These are phyloP conservation scores for Sturnus vulgaris DNA, from an alignment of 2,113 vertebrate species.

Conservation along the genomic window DNA sequence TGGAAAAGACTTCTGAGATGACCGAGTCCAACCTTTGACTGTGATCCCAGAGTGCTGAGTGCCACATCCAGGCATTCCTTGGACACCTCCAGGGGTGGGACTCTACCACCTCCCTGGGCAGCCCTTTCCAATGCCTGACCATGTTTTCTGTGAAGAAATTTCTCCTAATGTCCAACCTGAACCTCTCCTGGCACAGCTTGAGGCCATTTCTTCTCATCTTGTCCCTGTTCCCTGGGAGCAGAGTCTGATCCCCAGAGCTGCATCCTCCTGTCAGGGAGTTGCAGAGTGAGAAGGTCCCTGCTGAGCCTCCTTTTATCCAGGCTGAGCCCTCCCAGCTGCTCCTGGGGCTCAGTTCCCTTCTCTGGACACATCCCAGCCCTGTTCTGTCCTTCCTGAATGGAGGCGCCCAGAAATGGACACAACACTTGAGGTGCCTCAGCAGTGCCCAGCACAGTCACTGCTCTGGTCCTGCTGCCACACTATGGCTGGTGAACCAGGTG, in stretches of 20 bases:
- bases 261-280: background rate
- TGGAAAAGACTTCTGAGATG: background rate
- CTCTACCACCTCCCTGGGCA: background rate
- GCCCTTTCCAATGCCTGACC: background rate
- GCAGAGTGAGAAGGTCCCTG: background rate
- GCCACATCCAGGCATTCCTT: background rate
- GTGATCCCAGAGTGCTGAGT: background rate
- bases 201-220: background rate
- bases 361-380: background rate
- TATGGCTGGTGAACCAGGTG: background rate
- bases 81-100: background rate
- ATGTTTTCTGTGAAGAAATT: background rate
- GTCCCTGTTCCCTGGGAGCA: background rate
- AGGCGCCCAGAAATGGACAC: background rate
- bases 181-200: background rate
- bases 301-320: background rate
- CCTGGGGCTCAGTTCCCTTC: background rate
- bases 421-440: background rate
- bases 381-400: background rate
- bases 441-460: background rate
- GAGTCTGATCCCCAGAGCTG: background rate
- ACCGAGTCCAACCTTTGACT: background rate
- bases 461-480: background rate
- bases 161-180: background rate
- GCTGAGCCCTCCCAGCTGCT: background rate